These are phyloP conservation scores for Eutolmus rufibarbis DNA, from an alignment of 2,888 invertebrate species.

Conservation along the genomic window DNA sequence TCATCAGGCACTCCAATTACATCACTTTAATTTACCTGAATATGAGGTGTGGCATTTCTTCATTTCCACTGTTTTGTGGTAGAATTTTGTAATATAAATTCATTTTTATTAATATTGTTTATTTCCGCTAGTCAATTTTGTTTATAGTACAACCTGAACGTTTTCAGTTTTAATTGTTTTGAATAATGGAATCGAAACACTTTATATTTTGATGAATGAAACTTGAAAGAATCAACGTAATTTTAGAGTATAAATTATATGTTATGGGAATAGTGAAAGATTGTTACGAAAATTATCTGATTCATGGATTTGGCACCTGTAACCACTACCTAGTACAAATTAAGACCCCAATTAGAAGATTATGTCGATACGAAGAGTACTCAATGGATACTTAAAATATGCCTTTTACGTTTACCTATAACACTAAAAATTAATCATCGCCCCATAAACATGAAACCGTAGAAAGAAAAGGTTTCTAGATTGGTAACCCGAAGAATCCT, in stretches of 20 bases:
- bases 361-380: background rate
- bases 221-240: no score
- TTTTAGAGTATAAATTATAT: no score
- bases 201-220: background rate
- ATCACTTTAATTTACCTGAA: background rate
- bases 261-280: no score
- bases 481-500: constrained; percentile 18
- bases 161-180: background rate
- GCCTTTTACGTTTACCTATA: background rate
- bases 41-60: background rate
- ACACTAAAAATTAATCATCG: constrained; percentile 22
- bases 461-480: background rate
- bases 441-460: background rate
- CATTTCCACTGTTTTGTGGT: background rate
- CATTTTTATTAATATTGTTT: background rate
- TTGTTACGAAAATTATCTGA: background rate
- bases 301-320: background rate
- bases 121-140: background rate
- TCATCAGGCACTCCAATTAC: background rate
- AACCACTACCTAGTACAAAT: background rate
- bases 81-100: background rate
- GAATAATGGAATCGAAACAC: background rate
- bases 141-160: background rate
- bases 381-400: background rate
- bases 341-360: background rate